These are phyloP conservation scores for Ceraclea dissimilis DNA, from an alignment of 2,888 invertebrate genomes.

Conservation along the genomic window DNA sequence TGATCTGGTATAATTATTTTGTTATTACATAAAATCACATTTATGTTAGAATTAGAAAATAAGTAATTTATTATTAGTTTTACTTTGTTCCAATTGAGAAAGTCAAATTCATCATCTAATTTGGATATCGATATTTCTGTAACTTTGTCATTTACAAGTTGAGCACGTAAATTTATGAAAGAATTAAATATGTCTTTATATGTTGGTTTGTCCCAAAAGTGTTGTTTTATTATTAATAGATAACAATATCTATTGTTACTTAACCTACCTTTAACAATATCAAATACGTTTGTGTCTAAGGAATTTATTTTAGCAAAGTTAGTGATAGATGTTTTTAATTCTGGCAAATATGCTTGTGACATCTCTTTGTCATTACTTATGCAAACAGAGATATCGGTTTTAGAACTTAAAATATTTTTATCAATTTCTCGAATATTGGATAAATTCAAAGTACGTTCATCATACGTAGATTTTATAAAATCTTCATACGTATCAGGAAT, in stretches of 20 bases:
- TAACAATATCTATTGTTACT: slow-evolving; percentile 14
- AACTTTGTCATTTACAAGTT: slow-evolving; percentile 16
- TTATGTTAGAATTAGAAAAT: slow-evolving; percentile 22
- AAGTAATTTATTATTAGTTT: slow-evolving; percentile 25
- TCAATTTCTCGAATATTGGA: neutral
- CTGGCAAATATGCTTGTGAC: too few relatives aligned
- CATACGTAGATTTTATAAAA: too few relatives aligned
- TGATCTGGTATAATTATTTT: slow-evolving; percentile 6
- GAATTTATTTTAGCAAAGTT: too few relatives aligned
- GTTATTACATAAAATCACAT: slow-evolving; percentile 20
- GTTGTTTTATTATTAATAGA: slow-evolving; percentile 19
- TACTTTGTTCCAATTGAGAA: slow-evolving; percentile 23
- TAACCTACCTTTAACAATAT: neutral
- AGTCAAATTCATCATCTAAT: slow-evolving; percentile 6
- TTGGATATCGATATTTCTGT: slow-evolving; percentile 16
- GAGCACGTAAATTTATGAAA: slow-evolving; percentile 13
- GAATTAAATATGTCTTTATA: slow-evolving; percentile 27
- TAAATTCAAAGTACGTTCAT: too few relatives aligned
- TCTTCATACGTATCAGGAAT: too few relatives aligned
- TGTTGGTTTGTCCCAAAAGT: slow-evolving; percentile 23
- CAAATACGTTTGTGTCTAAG: neutral
- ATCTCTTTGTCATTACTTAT: neutral
- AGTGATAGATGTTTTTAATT: neutral
- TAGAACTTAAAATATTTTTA: neutral
- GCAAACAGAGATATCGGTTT: neutral